Percentiles rank a stretch among this genome's conserved stretches.
These are phyloP conservation scores for Protonibea diacanthus DNA, from an alignment of 2,797 vertebrate species.

Conservation along the genomic window DNA sequence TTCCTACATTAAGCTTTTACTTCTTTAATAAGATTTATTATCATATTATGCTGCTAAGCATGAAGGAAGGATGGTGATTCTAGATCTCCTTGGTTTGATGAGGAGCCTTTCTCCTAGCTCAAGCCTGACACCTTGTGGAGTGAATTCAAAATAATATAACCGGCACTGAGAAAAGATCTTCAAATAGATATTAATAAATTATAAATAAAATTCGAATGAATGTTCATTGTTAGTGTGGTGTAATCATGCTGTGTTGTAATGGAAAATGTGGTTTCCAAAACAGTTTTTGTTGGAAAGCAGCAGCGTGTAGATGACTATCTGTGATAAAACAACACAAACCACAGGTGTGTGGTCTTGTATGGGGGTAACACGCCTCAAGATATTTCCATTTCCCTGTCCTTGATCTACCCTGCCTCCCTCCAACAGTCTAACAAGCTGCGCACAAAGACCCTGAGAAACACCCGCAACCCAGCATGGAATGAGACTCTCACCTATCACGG, in stretches of 20 bases:
- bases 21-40: slow-evolving; percentile 41
- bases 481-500: slow-evolving; percentile 96
- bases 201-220: not conserved
- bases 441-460: slow-evolving; percentile 97
- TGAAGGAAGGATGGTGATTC: slow-evolving; percentile 22
- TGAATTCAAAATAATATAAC: not conserved
- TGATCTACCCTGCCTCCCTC: slow-evolving; percentile 14
- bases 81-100: slow-evolving; percentile 11
- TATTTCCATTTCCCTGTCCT: slow-evolving; percentile 13
- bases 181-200: not conserved
- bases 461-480: slow-evolving; percentile 94
- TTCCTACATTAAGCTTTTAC: slow-evolving; percentile 33
- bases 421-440: slow-evolving; percentile 94
- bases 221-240: not conserved
- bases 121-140: slow-evolving; percentile 81
- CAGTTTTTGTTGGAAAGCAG: not conserved
- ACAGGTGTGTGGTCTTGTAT: not conserved
- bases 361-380: not conserved
- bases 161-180: not conserved
- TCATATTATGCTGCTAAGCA: slow-evolving; percentile 18
- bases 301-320: not conserved
- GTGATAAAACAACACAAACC: slow-evolving; percentile 2
- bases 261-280: not conserved
- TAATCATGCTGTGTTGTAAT: not conserved
- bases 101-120: slow-evolving; percentile 51